These are phyloP conservation scores for Procavia capensis DNA, from an alignment of 2,113 vertebrate species.

Conservation along the genomic window DNA sequence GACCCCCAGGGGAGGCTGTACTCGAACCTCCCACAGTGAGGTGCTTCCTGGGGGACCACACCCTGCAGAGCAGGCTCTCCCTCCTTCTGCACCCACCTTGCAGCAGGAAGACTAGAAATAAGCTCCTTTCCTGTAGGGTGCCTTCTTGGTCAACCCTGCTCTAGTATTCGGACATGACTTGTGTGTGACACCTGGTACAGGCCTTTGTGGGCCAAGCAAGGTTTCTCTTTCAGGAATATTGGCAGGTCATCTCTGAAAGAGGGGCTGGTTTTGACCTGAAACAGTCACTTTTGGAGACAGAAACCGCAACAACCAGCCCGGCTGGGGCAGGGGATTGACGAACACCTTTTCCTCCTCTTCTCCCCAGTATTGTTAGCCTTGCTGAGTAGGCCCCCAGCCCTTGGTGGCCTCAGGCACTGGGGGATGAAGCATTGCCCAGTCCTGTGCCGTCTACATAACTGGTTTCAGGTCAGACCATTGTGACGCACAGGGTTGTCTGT, in stretches of 20 bases:
- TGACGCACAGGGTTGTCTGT: too few species aligned
- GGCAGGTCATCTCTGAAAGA: too few species aligned
- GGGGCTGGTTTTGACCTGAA: not conserved
- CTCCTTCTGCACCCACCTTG: not conserved
- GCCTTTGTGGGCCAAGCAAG: not conserved
- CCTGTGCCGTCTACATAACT: too few species aligned
- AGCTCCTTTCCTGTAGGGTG: not conserved
- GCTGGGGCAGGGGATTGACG: not conserved
- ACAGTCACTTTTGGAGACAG: not conserved
- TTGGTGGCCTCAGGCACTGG: too few species aligned
- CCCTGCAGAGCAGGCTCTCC: not conserved
- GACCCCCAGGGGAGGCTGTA: not conserved
- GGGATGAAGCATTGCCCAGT: too few species aligned
- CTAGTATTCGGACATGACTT: rapidly evolving
- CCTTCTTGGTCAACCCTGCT: rapidly evolving
- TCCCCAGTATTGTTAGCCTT: not conserved
- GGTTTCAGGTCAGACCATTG: too few species aligned
- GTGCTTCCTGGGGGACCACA: not conserved
- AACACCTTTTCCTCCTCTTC: not conserved
- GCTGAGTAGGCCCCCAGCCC: too few species aligned
- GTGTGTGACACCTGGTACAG: not conserved
- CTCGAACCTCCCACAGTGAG: not conserved
- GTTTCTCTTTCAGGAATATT: not conserved
- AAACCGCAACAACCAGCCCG: not conserved
- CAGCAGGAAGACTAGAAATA: not conserved